Base-by-base conservation (phyloP, 2,113 vertebrate species). In the Cygnus buccinator region DNA sequence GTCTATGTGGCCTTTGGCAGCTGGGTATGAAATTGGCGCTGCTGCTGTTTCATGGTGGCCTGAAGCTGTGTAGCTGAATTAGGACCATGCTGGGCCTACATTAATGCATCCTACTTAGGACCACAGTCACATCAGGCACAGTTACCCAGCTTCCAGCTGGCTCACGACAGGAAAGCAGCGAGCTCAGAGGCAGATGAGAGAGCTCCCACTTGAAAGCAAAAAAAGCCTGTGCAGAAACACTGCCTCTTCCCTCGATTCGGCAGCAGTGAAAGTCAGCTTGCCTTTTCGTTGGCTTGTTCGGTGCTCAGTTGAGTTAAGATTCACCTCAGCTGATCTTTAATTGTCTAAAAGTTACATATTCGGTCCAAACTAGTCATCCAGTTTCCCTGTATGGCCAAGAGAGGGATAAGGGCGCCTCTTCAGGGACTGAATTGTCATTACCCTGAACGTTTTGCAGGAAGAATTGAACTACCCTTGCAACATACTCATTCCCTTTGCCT, bases 71-170 rank as follows among this genome's bases (percentile, higher is more conserved):
- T 6, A 72, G 80, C 70, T 89, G 87, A 72, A 84, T 95, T 90
- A 94, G 74, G 80, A 75, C 29, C 80, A 54, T 6, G 23, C 84
- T 92, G 77, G 39, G 54, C 43, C 90, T 80, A 44, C 75, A 20
- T 61, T 92, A 87, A 79, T 48, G 8, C 7, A 46, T 90, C 86
- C 72, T 84, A 25, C 89, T n/a, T 33, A 28, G 91, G 57, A 92
- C 65, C 65, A 37, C 3, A 13, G 76, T 41, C 65, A 14, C 71
- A n/a, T n/a, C 75, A 87, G 84, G 66, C 78, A 44, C 48, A 82
- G 73, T 58, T 84, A 9, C 35, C 35, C 87, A 39, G 77, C 73
- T 89, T 91, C 89, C 93, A 95, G 87, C 91, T 96, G 93, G 87
- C 91, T 87, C 66, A 48, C 33, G 54, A 52, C 0, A 20, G 87